A percentile compares a stretch with the other conserved stretches of the same genome.
Evolutionary conservation across 2,113 vertebrate species (phyloP).

Genomic region (Protomyctophum bolini): DNA sequence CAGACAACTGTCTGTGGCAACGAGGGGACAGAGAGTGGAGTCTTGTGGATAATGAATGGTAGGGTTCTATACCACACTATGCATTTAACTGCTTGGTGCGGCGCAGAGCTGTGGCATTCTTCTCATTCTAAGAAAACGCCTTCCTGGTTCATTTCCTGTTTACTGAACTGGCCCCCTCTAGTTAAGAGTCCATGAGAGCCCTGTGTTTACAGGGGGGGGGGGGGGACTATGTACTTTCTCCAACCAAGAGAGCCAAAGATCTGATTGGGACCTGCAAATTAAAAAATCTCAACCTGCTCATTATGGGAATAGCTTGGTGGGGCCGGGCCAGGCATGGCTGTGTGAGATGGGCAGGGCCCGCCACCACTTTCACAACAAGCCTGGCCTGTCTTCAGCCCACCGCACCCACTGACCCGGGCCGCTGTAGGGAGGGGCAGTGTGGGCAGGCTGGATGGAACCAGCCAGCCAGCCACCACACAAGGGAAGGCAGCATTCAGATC

Average conservation of each 20-base stretch:
- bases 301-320: slow-evolving; percentile 74
- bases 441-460: slow-evolving; percentile 54
- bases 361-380: slow-evolving; percentile 69
- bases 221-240: slow-evolving; percentile 73
- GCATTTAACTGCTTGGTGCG: slow-evolving; percentile 65
- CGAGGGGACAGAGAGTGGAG: slow-evolving; percentile 38
- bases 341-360: slow-evolving; percentile 63
- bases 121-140: slow-evolving; percentile 73
- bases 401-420: slow-evolving; percentile 65
- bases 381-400: slow-evolving; percentile 54
- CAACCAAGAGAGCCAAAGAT: slow-evolving; percentile 68
- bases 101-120: slow-evolving; percentile 72
- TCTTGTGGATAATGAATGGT: slow-evolving; percentile 66
- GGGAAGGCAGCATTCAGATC: slow-evolving; percentile 37
- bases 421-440: slow-evolving; percentile 59
- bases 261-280: slow-evolving; percentile 79
- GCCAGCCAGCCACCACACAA: slow-evolving; percentile 36
- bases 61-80: slow-evolving; percentile 59
- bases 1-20: slow-evolving; percentile 47
- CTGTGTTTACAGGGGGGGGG: slow-evolving; percentile 58
- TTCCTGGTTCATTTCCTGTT: slow-evolving; percentile 83
- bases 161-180: slow-evolving; percentile 69
- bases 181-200: slow-evolving; percentile 66
- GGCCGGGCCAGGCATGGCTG: slow-evolving; percentile 57
- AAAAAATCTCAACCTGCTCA: slow-evolving; percentile 73